These are phyloP conservation scores for Anagyrus pseudococci DNA, from an alignment of 2,888 invertebrate species.

Conservation along the genomic window DNA sequence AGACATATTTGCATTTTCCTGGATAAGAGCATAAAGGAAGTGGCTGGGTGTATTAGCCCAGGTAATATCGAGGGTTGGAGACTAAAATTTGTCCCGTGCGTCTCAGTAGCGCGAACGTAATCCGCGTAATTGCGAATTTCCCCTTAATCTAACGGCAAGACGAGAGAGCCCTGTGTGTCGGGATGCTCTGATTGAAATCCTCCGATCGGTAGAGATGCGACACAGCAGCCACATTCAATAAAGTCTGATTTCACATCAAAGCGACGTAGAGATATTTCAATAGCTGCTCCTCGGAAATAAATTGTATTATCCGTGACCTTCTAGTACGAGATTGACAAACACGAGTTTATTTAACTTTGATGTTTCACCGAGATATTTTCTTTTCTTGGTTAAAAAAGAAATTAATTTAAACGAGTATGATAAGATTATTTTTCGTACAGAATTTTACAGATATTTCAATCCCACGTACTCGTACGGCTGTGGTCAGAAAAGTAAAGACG, in stretches of 20 bases:
- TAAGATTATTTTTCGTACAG: too few species aligned
- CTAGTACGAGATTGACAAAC: too few species aligned
- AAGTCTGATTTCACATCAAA: slow-evolving; percentile 52
- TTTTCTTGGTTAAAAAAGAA: too few species aligned
- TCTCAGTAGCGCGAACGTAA: slow-evolving; percentile 18
- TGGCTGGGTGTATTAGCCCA: not conserved
- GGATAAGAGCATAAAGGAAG: not conserved
- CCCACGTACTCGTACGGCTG: too few species aligned
- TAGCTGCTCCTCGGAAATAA: slow-evolving; percentile 35
- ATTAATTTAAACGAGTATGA: too few species aligned
- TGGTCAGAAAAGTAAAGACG: too few species aligned
- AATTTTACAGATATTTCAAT: too few species aligned
- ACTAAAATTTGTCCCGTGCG: slow-evolving; percentile 7
- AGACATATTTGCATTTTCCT: not conserved
- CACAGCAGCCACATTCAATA: slow-evolving; percentile 46
- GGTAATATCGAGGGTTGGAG: slow-evolving; percentile 16
- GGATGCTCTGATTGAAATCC: slow-evolving; percentile 52
- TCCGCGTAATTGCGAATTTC: slow-evolving; percentile 54
- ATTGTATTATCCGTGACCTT: slow-evolving; percentile 41
- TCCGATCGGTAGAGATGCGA: slow-evolving; percentile 41
- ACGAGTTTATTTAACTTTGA: too few species aligned
- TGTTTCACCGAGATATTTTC: too few species aligned
- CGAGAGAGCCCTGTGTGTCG: too few species aligned
- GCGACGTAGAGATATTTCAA: slow-evolving; percentile 31
- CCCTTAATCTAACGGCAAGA: slow-evolving; percentile 49